These are phyloP conservation scores for Drosophila borealis DNA, from an alignment of 2,888 invertebrate genomes.

Conservation along the genomic window DNA sequence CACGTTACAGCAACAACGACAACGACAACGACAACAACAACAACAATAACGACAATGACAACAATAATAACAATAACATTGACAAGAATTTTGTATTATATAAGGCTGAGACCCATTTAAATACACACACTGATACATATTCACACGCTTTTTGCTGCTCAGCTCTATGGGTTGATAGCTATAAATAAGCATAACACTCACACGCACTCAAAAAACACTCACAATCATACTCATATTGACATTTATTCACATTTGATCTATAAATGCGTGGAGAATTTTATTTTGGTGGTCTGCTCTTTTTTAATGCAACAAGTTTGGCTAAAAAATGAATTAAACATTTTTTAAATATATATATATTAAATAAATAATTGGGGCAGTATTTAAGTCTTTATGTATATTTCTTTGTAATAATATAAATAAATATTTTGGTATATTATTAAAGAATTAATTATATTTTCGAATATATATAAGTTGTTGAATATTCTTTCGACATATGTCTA, in stretches of 20 bases:
- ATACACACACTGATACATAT: neutral
- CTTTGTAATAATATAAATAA: no score
- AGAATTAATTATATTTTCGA: no score
- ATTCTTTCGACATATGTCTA: no score
- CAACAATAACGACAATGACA: slow-evolving; percentile 33
- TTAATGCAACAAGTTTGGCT: slow-evolving; percentile 31
- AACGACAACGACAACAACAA: slow-evolving; percentile 26
- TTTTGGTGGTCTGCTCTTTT: neutral
- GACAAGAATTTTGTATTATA: slow-evolving; percentile 34
- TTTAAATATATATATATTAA: no score
- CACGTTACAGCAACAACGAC: slow-evolving; percentile 52
- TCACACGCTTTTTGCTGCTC: neutral
- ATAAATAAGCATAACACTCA: slow-evolving; percentile 42
- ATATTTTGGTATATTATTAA: no score
- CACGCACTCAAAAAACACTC: slow-evolving; percentile 10
- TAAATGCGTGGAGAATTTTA: neutral
- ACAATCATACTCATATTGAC: slow-evolving; percentile 15
- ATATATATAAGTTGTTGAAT: no score
- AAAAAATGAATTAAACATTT: neutral
- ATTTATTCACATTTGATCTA: slow-evolving; percentile 20
- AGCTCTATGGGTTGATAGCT: slow-evolving; percentile 19
- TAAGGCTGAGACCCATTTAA: slow-evolving; percentile 20
- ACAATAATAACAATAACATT: slow-evolving; percentile 23
- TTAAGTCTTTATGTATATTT: no score
- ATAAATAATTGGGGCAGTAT: no score